These are phyloP conservation scores for Cyanoderma ruficeps DNA, from an alignment of 2,113 vertebrate species.

Conservation along the genomic window DNA sequence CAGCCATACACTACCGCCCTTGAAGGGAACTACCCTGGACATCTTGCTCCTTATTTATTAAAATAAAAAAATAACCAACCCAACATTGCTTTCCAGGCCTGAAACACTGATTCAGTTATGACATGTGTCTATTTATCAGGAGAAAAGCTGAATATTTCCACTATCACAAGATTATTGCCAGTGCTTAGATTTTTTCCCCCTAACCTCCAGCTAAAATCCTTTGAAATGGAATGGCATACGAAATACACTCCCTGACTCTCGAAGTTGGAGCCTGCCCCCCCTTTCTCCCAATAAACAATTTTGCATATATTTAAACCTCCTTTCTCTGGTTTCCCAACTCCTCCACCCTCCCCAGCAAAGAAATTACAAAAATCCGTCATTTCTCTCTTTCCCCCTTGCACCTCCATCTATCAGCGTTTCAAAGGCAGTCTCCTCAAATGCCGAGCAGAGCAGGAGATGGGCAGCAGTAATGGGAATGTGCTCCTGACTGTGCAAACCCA, in stretches of 20 bases:
- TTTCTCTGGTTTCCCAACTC: conserved; percentile 31
- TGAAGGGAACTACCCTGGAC: not conserved
- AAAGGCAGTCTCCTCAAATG: conserved; percentile 77
- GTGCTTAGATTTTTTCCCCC: conserved; percentile 29
- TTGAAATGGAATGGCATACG: conserved; percentile 4
- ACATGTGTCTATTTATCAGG: conserved; percentile 35
- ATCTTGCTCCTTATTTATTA: not conserved
- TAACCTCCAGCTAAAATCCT: conserved; percentile 65
- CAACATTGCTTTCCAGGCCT: not conserved
- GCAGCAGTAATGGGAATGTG: conserved; percentile 78
- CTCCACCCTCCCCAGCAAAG: conserved; percentile 53
- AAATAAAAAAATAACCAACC: not conserved
- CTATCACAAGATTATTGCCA: conserved; percentile 60
- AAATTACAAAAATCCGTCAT: conserved; percentile 76
- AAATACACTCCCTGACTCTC: not conserved
- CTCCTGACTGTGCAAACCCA: conserved; percentile 78
- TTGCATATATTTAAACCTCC: conserved; percentile 75
- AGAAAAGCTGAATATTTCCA: conserved; percentile 32
- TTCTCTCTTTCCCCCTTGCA: conserved; percentile 70
- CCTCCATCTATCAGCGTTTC: conserved; percentile 80
- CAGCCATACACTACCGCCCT: not conserved
- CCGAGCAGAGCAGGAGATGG: conserved; percentile 71
- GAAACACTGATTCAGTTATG: not conserved
- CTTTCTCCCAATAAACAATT: conserved; percentile 65
- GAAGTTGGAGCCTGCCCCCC: not conserved